These are phyloP conservation scores for Spodoptera exigua DNA, from an alignment of 2,888 invertebrate species.

Conservation along the genomic window DNA sequence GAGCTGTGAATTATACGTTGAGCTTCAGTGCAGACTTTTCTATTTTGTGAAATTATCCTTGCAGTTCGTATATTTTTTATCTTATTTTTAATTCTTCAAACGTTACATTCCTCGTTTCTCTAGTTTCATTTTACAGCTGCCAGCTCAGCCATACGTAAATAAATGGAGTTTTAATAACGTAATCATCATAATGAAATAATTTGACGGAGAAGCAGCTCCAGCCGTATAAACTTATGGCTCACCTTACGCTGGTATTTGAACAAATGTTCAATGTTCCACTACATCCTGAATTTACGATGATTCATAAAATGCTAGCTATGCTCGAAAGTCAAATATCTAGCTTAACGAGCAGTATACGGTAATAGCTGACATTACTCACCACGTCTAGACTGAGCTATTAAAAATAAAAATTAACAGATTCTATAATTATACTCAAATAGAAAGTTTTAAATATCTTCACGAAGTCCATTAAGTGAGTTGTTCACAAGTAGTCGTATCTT, in stretches of 20 bases:
- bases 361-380: slow-evolving; percentile 22
- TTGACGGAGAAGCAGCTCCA: slow-evolving; percentile 5
- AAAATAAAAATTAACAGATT: slow-evolving; percentile 10
- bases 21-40: too few species aligned
- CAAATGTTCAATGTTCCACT: slow-evolving; percentile 11
- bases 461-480: too few species aligned
- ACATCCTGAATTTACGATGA: slow-evolving; percentile 33
- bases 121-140: neutral
- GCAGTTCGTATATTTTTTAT: too few species aligned
- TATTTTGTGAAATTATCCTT: too few species aligned
- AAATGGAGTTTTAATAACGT: slow-evolving; percentile 13
- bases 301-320: slow-evolving; percentile 38
- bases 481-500: neutral
- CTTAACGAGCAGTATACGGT: slow-evolving; percentile 22
- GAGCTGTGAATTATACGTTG: too few species aligned
- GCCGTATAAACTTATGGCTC: slow-evolving; percentile 11
- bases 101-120: too few species aligned
- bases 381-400: slow-evolving; percentile 45
- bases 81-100: too few species aligned
- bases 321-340: slow-evolving; percentile 41
- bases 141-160: slow-evolving; percentile 18
- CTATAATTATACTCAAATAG: slow-evolving; percentile 5
- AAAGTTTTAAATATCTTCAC: neutral
- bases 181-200: slow-evolving; percentile 13
- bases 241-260: slow-evolving; percentile 21